A percentile compares a stretch with the other conserved stretches of the same genome.
Evolutionary conservation across 2,888 invertebrate species (phyloP).

Genomic region (Caenorhabditis auriculariae): DNA sequence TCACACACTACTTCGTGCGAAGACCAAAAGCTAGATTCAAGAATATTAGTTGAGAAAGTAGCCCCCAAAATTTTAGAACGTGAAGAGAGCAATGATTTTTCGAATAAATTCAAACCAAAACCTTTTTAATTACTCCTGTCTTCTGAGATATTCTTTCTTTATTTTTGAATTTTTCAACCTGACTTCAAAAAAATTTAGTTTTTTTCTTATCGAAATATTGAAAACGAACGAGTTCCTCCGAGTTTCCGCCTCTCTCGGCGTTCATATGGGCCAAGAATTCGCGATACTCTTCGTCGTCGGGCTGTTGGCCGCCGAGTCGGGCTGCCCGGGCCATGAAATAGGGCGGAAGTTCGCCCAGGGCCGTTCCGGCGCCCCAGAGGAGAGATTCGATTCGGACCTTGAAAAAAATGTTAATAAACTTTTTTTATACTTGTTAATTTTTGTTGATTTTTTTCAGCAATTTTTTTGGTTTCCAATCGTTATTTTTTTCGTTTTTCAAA

Average conservation of each 20-base stretch:
- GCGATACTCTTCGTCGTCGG: slow-evolving; percentile 74
- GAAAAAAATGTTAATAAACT: slow-evolving; percentile 5
- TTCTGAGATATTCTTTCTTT: slow-evolving; percentile 63
- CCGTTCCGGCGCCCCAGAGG: slow-evolving; percentile 89
- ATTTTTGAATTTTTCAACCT: slow-evolving; percentile 10
- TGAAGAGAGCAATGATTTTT: no score
- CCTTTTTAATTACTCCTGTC: slow-evolving; percentile 3
- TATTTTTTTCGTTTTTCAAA: neutral
- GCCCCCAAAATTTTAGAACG: no score
- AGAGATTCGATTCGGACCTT: slow-evolving; percentile 86
- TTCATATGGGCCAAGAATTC: slow-evolving; percentile 72
- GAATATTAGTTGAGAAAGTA: no score
- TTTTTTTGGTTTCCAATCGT: neutral
- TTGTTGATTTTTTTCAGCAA: neutral
- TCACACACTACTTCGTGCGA: no score
- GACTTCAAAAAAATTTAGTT: slow-evolving; percentile 7
- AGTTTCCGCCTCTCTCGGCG: slow-evolving; percentile 68
- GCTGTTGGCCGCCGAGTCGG: slow-evolving; percentile 67
- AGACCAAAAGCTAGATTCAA: no score
- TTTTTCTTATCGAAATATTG: slow-evolving; percentile 2
- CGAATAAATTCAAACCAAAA: slow-evolving; percentile 5
- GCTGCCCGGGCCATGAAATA: slow-evolving; percentile 98
- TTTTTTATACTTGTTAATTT: neutral
- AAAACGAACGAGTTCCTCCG: slow-evolving; percentile 53
- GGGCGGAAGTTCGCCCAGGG: slow-evolving; percentile 96